These are phyloP conservation scores for Chaetodon auriga DNA, from an alignment of 2,113 vertebrate species.

Conservation along the genomic window DNA sequence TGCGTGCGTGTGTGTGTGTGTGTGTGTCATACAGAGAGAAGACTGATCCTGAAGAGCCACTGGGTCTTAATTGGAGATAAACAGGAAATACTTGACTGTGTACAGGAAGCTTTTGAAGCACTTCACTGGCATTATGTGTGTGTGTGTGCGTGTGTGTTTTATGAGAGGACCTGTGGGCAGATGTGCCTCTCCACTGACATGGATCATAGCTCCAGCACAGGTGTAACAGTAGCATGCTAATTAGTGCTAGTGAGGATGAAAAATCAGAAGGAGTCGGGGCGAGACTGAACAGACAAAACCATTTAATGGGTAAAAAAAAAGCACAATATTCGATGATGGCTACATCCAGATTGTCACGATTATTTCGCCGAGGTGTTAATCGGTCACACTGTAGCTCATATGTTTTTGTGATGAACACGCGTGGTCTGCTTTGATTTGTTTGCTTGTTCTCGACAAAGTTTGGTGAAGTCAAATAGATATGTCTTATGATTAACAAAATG, in stretches of 20 bases:
- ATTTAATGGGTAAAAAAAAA: constrained; percentile 40
- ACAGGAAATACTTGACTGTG: constrained; percentile 70
- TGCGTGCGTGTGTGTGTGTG: not conserved
- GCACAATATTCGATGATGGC: constrained; percentile 59
- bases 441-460: constrained; percentile 62
- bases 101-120: constrained; percentile 55
- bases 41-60: constrained; percentile 27
- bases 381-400: constrained; percentile 13
- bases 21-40: not conserved
- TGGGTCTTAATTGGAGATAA: constrained; percentile 49
- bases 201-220: constrained; percentile 31
- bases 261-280: not conserved
- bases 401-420: constrained; percentile 33
- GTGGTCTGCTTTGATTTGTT: constrained; percentile 48
- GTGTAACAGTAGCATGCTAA: not conserved
- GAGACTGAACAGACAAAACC: constrained; percentile 11
- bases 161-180: constrained; percentile 5
- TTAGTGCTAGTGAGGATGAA: constrained; percentile 7
- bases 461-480: constrained; percentile 67
- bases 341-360: constrained; percentile 22
- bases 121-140: constrained; percentile 27
- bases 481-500: constrained; percentile 81
- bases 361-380: constrained; percentile 21
- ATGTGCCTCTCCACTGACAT: constrained; percentile 15
- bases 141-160: not conserved